phyloP scores from a whole-genome alignment of 2,113 vertebrate species.

The Xiphorhynchus elegans region DNA sequence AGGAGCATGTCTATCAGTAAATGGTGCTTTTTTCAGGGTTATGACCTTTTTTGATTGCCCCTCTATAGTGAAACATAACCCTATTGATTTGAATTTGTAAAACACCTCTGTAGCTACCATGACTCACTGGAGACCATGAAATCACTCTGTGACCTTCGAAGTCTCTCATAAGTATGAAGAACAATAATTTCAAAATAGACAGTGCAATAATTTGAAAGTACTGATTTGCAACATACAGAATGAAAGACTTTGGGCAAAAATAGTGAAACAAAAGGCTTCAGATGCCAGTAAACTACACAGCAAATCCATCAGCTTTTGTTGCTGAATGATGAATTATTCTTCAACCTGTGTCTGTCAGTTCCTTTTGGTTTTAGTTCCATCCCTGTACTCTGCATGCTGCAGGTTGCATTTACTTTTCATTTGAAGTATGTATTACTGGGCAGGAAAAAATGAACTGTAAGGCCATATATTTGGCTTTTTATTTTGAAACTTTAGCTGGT shows the following conservation, averaged over 20 bases:
- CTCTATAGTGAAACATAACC: background rate
- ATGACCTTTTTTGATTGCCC: background rate
- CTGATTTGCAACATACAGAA: background rate
- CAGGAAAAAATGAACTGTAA: background rate
- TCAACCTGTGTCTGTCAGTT: background rate
- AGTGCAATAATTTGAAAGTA: background rate
- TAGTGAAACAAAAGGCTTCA: background rate
- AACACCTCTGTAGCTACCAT: background rate
- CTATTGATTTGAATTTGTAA: slow-evolving; percentile 40
- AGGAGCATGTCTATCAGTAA: background rate
- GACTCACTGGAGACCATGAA: slow-evolving; percentile 3
- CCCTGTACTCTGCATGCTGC: background rate
- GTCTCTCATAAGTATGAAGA: background rate
- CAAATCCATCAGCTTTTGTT: background rate
- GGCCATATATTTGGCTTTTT: background rate
- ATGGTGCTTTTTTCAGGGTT: slow-evolving; percentile 6
- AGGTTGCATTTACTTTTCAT: background rate
- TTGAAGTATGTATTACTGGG: background rate
- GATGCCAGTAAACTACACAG: background rate
- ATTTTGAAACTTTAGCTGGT: background rate
- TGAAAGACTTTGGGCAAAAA: background rate
- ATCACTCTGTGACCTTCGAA: background rate
- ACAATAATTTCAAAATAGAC: slow-evolving; percentile 21
- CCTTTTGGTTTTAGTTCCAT: background rate
- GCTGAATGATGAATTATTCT: slow-evolving; percentile 1